Evolutionary conservation across 2,888 invertebrate species (phyloP).

Genomic region (Cephus runcator): DNA sequence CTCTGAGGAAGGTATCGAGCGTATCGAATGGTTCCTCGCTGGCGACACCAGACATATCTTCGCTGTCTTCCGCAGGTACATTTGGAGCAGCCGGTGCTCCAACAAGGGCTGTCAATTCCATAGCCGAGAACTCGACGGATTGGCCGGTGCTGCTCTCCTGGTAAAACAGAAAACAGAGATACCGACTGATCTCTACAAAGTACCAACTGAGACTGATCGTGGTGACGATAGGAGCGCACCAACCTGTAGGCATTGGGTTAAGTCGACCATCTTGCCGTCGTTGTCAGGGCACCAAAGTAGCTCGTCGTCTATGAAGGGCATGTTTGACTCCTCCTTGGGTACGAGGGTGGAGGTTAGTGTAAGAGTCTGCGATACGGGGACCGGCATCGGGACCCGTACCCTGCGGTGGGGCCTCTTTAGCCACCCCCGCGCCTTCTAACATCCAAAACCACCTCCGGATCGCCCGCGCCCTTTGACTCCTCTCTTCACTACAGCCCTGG

Average conservation of each 20-base stretch:
- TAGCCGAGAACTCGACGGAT: conserved; percentile 59
- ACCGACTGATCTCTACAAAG: neutral
- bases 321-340: conserved; percentile 70
- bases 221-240: conserved; percentile 36
- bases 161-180: conserved; percentile 9
- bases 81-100: conserved; percentile 52
- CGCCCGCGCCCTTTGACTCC: conserved; percentile 29
- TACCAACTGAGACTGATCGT: neutral
- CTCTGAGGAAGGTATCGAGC: conserved; percentile 84
- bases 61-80: conserved; percentile 55
- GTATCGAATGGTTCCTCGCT: conserved; percentile 86
- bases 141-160: conserved; percentile 62
- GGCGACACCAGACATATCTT: conserved; percentile 52
- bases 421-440: conserved; percentile 65
- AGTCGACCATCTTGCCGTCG: conserved; percentile 93
- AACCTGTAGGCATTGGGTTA: conserved; percentile 89
- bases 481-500: conserved; percentile 17
- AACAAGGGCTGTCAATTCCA: conserved; percentile 60
- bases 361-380: conserved; percentile 64
- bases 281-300: conserved; percentile 94
- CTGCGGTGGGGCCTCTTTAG: conserved; percentile 64
- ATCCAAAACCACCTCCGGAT: conserved; percentile 59
- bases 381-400: conserved; percentile 65
- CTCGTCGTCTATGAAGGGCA: conserved; percentile 97
- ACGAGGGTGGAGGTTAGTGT: conserved; percentile 63